These are phyloP conservation scores for Aplochiton taeniatus DNA, from an alignment of 2,797 vertebrate genomes.

Conservation along the genomic window DNA sequence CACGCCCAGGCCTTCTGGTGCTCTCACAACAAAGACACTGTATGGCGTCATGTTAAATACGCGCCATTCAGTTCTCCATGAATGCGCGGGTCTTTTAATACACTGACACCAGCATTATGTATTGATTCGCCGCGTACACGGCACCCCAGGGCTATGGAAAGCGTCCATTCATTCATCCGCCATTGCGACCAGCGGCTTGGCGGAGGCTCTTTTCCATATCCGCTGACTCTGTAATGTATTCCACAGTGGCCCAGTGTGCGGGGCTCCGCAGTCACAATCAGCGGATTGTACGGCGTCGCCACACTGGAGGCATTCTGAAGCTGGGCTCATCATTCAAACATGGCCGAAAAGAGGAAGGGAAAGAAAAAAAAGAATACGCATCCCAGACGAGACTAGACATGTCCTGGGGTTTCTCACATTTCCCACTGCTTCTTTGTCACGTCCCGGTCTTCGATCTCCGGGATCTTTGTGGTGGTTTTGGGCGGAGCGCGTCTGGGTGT, in stretches of 20 bases:
- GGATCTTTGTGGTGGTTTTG: no score
- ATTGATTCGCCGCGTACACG: constrained; percentile 51
- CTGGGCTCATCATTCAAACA: neutral
- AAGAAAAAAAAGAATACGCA: constrained; percentile 9
- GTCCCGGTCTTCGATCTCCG: no score
- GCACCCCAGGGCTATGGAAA: constrained; percentile 9
- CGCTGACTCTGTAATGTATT: constrained; percentile 44
- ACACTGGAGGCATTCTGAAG: constrained; percentile 18
- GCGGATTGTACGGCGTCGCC: constrained; percentile 6
- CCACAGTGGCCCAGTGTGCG: constrained; percentile 13
- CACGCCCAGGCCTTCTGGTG: constrained; percentile 6
- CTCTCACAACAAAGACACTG: constrained; percentile 28
- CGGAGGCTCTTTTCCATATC: no score
- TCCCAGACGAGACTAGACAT: constrained; percentile 18
- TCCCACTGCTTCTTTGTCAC: no score
- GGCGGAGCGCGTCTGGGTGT: constrained; percentile 9
- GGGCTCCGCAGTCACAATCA: constrained; percentile 19
- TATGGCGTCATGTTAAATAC: neutral
- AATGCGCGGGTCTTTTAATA: constrained; percentile 22
- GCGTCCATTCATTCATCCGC: constrained; percentile 11
- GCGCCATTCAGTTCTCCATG: constrained; percentile 16
- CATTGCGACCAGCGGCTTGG: no score
- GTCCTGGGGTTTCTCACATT: no score
- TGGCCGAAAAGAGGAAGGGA: constrained; percentile 10
- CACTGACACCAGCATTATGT: constrained; percentile 3